phyloP scores from a whole-genome alignment of 2,888 invertebrate genomes.

The Trichopria drosophilae region DNA sequence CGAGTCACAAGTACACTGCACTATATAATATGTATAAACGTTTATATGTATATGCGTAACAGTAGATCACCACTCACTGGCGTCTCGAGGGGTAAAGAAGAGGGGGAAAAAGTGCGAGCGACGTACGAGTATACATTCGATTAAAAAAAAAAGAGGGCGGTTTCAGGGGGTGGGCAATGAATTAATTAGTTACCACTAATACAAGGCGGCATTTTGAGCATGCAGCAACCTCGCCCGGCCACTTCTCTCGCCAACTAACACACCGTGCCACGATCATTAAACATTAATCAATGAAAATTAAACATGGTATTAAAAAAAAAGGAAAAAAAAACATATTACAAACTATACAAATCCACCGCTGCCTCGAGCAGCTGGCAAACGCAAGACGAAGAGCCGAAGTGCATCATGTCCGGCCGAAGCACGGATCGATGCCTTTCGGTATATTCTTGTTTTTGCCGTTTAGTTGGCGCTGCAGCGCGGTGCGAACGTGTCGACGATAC shows the following conservation, averaged over 20 bases:
- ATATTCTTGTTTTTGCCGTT: no score
- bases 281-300: slow-evolving; percentile 54
- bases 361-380: no score
- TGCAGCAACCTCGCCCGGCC: slow-evolving; percentile 55
- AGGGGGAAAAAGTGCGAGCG: slow-evolving; percentile 45
- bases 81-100: slow-evolving; percentile 16
- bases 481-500: no score
- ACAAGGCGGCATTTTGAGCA: slow-evolving; percentile 55
- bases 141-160: slow-evolving; percentile 10
- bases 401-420: no score
- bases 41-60: slow-evolving; percentile 28
- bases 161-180: slow-evolving; percentile 39
- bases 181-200: slow-evolving; percentile 57
- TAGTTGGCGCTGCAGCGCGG: no score
- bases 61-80: no score
- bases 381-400: no score
- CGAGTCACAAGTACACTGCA: slow-evolving; percentile 29
- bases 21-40: slow-evolving; percentile 32
- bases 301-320: slow-evolving; percentile 36
- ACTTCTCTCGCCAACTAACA: slow-evolving; percentile 55
- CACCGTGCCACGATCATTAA: slow-evolving; percentile 58
- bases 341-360: slow-evolving; percentile 32
- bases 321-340: slow-evolving; percentile 28
- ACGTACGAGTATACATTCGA: slow-evolving; percentile 40
- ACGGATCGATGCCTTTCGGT: no score